phyloP scores from a whole-genome alignment of 92 coral and sea anemone species.

The Paragorgia papillata region DNA sequence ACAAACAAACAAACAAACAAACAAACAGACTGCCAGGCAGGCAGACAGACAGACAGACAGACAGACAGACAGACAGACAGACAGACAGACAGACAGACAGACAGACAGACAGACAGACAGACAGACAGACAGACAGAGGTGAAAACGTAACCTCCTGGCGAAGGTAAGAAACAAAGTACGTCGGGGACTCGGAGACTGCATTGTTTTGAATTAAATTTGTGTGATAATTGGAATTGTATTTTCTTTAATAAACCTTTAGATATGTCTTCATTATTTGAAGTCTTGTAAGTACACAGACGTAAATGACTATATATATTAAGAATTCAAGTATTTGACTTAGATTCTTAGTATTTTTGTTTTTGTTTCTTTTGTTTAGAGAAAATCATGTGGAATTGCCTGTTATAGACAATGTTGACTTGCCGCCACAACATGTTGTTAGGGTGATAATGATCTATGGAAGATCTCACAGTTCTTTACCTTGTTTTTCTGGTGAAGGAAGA shows the following conservation, averaged over 20 bases:
- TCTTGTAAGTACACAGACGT: constrained; percentile 51
- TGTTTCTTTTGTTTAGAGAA: constrained; percentile 48
- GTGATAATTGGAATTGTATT: no score
- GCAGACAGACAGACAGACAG: no score
- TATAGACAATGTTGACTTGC: constrained; percentile 67
- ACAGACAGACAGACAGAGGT: no score
- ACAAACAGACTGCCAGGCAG: no score
- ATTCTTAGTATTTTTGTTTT: not conserved
- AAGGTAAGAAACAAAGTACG: no score
- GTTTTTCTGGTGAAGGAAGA: constrained; percentile 61
- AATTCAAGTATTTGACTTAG: constrained; percentile 7
- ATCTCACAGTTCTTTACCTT: constrained; percentile 70
- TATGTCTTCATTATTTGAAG: constrained; percentile 46
- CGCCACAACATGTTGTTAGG: constrained; percentile 85
- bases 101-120: no score
- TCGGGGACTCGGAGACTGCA: no score
- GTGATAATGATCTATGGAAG: constrained; percentile 88
- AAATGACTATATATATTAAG: not conserved
- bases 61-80: no score
- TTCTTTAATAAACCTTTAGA: constrained; percentile 15
- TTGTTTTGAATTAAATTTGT: no score
- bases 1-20: no score
- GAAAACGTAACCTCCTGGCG: no score
- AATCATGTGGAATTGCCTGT: constrained; percentile 64
- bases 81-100: no score